phyloP scores from a whole-genome alignment of 2,113 vertebrate species.

The Astatotilapia flaviijosephi region DNA sequence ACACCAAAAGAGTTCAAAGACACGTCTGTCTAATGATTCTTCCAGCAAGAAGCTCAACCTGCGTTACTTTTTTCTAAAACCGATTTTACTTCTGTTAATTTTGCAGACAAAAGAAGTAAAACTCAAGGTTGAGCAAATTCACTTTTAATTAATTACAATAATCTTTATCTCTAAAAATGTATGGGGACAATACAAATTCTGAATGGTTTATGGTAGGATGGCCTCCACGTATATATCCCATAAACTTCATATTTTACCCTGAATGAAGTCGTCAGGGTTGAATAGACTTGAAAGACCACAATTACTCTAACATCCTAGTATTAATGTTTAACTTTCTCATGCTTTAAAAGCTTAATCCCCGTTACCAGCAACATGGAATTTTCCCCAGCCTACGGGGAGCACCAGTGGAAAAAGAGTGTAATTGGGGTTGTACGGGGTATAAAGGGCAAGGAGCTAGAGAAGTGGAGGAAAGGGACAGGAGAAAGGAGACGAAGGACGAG shows the following conservation, averaged over 20 bases:
- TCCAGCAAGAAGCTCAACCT: neutral
- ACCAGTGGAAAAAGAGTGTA: neutral
- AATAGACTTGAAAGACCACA: neutral
- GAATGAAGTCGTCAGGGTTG: neutral
- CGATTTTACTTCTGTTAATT: neutral
- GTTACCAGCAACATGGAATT: neutral
- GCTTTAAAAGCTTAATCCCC: neutral
- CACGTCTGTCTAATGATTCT: neutral
- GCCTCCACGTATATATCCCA: neutral
- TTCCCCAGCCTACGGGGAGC: neutral
- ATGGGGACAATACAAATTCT: neutral
- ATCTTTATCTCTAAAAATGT: neutral
- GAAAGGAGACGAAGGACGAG: neutral
- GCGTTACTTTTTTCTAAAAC: neutral
- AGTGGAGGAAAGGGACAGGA: conserved; percentile 13
- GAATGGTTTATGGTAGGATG: neutral
- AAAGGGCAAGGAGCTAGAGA: neutral
- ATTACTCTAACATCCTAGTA: neutral
- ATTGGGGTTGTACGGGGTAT: neutral
- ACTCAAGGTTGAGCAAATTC: neutral
- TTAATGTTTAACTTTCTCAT: neutral
- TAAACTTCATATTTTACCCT: neutral
- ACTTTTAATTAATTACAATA: neutral
- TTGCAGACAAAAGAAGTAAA: neutral
- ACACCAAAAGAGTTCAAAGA: neutral